Conservation (phyloP, 2,113 vertebrate genomes). For the Salvelinus fontinalis region DNA sequence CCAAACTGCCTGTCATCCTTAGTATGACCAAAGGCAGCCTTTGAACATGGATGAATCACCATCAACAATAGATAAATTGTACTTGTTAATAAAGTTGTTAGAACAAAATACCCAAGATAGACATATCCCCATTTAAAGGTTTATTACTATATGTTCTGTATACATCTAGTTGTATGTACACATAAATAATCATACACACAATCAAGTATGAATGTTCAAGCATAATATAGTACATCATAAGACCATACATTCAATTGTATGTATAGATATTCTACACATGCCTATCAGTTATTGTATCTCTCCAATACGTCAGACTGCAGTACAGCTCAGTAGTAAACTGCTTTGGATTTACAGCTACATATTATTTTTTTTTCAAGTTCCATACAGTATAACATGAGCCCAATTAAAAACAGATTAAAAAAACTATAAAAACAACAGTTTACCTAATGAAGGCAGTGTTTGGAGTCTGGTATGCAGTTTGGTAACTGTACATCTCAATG, state of each 20-base stretch:
- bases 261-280: slow-evolving; percentile 40
- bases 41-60: not conserved
- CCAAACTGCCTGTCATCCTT: slow-evolving; percentile 26
- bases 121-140: slow-evolving; percentile 1
- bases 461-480: slow-evolving; percentile 15
- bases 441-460: slow-evolving; percentile 36
- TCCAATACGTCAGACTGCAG: slow-evolving; percentile 28
- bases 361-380: slow-evolving; percentile 1
- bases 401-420: slow-evolving; percentile 19
- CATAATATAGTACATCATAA: slow-evolving; percentile 31
- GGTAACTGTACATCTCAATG: not conserved
- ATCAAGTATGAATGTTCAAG: slow-evolving; percentile 46
- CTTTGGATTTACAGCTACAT: slow-evolving; percentile 5
- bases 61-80: slow-evolving; percentile 17
- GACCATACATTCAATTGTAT: slow-evolving; percentile 25
- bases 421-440: slow-evolving; percentile 21
- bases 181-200: slow-evolving; percentile 22
- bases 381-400: not conserved
- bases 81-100: not conserved
- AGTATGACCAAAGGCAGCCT: slow-evolving; percentile 32
- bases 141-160: slow-evolving; percentile 27
- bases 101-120: not conserved
- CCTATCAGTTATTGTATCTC: slow-evolving; percentile 25
- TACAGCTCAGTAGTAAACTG: slow-evolving; percentile 28
- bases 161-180: slow-evolving; percentile 35